Base-by-base conservation (phyloP, 2,113 vertebrate genomes). In the Lasiurus cinereus region DNA sequence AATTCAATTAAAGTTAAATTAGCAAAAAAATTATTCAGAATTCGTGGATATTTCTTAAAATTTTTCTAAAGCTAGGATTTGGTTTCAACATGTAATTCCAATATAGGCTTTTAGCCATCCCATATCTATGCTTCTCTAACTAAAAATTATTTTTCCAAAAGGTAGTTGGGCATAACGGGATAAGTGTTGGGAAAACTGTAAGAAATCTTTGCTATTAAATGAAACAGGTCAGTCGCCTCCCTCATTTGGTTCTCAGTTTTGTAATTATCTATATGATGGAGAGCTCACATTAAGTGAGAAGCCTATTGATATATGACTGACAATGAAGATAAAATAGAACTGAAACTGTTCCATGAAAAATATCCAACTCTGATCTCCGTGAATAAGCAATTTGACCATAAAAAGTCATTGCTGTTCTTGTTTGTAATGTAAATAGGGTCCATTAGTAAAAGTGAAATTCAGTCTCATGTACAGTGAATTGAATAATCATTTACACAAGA, bases 391-490 rank as follows among this genome's bases (percentile, higher is more conserved):
- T 78, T 88, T 93, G 88, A 72, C 36, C 62, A 90, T 94, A 88
- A 86, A 94, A 95, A 83, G 86, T 82, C 52, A 85, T 80, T 52
- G 11, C 24, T 82, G 46, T 90, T 97, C 90, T 96, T 66, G n/a
- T 96, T 96, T 97, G 96, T 74, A 96, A 91, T 94, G 83, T 97
- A 97, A 96, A 97, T 96, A 98, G 82, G 56, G 29, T 96, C 93
- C 86, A 94, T 97, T 97, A 96, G 87, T 95, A 91, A 16, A 95
- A 93, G 93, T 95, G 14, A 96, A 97, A 76, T 93, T 94, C 74
- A 46, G 0, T 96, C 74, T 11, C 13, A 66, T 36, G 31, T 76
- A 83, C 80, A 36, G 43, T 78, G 70, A 96, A 70, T 78, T 94
- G 92, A 64, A 96, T 95, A 97, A 95, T 88, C 90, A 91, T 83